Percentiles rank a stretch among this genome's conserved stretches.
Conservation (phyloP, 1,140 invertebrate species). For the Orius laevigatus region DNA sequence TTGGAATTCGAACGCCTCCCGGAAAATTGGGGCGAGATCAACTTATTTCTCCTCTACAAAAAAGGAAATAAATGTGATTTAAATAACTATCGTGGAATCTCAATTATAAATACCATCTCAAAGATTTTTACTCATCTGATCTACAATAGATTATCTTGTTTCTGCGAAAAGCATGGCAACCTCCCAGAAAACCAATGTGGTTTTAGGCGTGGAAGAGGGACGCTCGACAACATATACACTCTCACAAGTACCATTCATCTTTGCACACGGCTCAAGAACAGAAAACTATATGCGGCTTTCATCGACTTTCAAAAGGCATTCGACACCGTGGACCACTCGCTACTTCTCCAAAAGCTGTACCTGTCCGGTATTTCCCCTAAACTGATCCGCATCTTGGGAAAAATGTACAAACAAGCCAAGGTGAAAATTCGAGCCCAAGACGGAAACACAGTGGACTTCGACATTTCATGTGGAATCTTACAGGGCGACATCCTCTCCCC, state of each 20-base stretch:
- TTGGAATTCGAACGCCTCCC: no score
- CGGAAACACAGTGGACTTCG: conserved; percentile 8
- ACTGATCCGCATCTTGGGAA: no score
- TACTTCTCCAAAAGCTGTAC: conserved; percentile 14
- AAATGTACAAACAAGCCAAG: background rate
- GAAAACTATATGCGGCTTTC: conserved; percentile 1
- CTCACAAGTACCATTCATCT: no score
- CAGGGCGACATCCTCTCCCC: conserved; percentile 18
- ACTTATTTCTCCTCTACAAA: no score
- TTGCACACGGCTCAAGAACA: background rate
- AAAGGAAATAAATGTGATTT: no score
- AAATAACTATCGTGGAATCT: background rate
- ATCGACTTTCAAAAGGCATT: conserved; percentile 15
- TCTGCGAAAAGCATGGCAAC: background rate
- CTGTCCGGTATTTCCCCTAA: background rate
- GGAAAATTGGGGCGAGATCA: no score
- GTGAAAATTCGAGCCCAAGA: background rate
- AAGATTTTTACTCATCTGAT: background rate
- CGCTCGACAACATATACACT: background rate
- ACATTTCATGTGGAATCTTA: conserved; percentile 18
- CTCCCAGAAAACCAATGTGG: background rate
- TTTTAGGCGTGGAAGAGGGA: background rate
- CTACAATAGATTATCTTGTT: background rate
- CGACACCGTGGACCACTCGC: conserved; percentile 10
- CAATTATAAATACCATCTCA: background rate